These are phyloP conservation scores for Carcina quercana DNA, from an alignment of 2,888 invertebrate species.

Conservation along the genomic window DNA sequence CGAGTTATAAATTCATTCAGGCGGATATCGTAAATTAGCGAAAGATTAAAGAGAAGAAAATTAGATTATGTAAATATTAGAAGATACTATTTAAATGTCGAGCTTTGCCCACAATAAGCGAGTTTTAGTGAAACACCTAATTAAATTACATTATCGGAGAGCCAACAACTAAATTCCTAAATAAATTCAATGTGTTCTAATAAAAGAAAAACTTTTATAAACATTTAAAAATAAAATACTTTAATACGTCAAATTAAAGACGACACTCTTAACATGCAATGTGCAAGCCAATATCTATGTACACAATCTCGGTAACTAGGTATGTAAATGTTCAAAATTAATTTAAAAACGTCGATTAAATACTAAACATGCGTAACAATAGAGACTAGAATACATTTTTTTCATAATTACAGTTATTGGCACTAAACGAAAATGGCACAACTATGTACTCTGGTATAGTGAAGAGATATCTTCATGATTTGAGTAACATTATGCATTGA, in stretches of 20 bases:
- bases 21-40: too few relatives aligned
- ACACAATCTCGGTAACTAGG: conserved; percentile 51
- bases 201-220: conserved; percentile 34
- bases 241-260: conserved; percentile 29
- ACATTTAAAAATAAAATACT: conserved; percentile 26
- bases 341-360: conserved; percentile 65
- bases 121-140: too few relatives aligned
- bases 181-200: conserved; percentile 20
- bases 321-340: conserved; percentile 55
- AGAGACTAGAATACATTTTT: conserved; percentile 75
- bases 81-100: too few relatives aligned
- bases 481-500: conserved; percentile 32
- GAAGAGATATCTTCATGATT: conserved; percentile 36
- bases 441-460: conserved; percentile 54
- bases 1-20: too few relatives aligned
- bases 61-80: too few relatives aligned
- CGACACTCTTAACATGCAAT: conserved; percentile 49
- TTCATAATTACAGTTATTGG: conserved; percentile 74
- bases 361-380: conserved; percentile 73
- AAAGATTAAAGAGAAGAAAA: too few relatives aligned
- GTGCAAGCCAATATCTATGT: conserved; percentile 60
- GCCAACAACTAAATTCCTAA: conserved; percentile 6
- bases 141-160: conserved; percentile 7
- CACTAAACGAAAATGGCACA: conserved; percentile 72
- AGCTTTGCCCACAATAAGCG: too few relatives aligned